Percentiles rank a stretch among this genome's conserved stretches.
These are phyloP conservation scores for Lutjanus argentimaculatus DNA, from an alignment of 2,797 vertebrate genomes.

Conservation along the genomic window DNA sequence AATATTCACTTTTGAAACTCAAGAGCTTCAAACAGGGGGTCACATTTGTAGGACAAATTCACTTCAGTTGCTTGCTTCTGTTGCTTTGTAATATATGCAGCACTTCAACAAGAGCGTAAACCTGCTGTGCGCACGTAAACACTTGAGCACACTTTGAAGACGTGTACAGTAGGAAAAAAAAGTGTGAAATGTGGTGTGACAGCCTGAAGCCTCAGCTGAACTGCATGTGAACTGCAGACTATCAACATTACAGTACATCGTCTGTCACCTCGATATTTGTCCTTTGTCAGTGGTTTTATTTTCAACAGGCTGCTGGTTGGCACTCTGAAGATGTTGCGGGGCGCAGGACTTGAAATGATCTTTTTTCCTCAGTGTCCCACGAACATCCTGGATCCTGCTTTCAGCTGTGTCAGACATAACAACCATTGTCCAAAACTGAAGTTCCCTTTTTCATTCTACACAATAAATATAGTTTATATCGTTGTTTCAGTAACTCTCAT, in stretches of 20 bases:
- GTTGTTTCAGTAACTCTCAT: too few relatives aligned
- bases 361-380: too few relatives aligned
- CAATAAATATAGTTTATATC: too few relatives aligned
- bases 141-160: constrained; percentile 34
- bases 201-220: constrained; percentile 57
- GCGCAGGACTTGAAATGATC: too few relatives aligned
- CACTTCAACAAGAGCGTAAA: constrained; percentile 23
- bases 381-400: too few relatives aligned
- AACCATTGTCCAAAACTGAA: too few relatives aligned
- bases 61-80: neutral
- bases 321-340: neutral
- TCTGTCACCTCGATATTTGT: constrained; percentile 29
- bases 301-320: constrained; percentile 1
- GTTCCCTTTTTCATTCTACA: too few relatives aligned
- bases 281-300: constrained; percentile 28
- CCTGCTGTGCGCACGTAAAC: constrained; percentile 4
- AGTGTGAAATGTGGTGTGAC: constrained; percentile 35
- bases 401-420: too few relatives aligned
- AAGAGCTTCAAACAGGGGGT: neutral
- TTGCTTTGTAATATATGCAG: constrained; percentile 34
- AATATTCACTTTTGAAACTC: neutral
- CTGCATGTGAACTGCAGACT: constrained; percentile 48
- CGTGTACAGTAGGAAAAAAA: constrained; percentile 1
- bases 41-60: constrained; percentile 21
- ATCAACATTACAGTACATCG: constrained; percentile 3